Percentiles rank a stretch among this genome's conserved stretches.
These are phyloP conservation scores for Cavia porcellus DNA, from an alignment of 2,113 vertebrate species.

Conservation along the genomic window DNA sequence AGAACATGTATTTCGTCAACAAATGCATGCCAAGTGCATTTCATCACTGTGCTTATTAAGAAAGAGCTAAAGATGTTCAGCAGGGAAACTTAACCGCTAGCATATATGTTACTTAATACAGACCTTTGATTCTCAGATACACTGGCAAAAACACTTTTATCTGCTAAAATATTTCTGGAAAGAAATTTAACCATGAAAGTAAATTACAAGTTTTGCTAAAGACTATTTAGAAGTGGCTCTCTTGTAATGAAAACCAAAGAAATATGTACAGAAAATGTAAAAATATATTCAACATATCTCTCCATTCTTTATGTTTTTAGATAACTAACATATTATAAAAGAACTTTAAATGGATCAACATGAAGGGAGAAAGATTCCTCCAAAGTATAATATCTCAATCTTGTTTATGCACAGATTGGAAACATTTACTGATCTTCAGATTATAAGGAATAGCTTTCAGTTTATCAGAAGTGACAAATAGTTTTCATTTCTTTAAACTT, in stretches of 20 bases:
- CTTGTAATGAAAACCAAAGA: neutral
- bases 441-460: conserved; percentile 21
- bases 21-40: neutral
- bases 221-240: neutral
- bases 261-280: neutral
- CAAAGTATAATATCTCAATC: neutral
- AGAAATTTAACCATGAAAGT: neutral
- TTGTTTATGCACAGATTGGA: neutral
- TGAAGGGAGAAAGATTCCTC: neutral
- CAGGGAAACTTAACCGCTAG: neutral
- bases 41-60: neutral
- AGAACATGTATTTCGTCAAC: conserved; percentile 55
- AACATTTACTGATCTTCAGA: conserved; percentile 1
- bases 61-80: neutral
- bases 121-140: neutral
- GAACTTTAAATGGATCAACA: conserved; percentile 19
- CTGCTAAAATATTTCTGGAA: conserved; percentile 37
- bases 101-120: neutral
- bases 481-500: conserved; percentile 59
- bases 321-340: neutral
- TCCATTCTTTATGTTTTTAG: conserved; percentile 18
- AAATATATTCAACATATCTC: neutral
- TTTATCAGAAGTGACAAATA: conserved; percentile 27
- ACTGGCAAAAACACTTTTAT: conserved; percentile 5
- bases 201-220: neutral